A percentile compares a stretch with the other conserved stretches of the same genome.
Evolutionary conservation across 2,113 vertebrate genomes (phyloP).

Genomic region (Phocoena sinus): DNA sequence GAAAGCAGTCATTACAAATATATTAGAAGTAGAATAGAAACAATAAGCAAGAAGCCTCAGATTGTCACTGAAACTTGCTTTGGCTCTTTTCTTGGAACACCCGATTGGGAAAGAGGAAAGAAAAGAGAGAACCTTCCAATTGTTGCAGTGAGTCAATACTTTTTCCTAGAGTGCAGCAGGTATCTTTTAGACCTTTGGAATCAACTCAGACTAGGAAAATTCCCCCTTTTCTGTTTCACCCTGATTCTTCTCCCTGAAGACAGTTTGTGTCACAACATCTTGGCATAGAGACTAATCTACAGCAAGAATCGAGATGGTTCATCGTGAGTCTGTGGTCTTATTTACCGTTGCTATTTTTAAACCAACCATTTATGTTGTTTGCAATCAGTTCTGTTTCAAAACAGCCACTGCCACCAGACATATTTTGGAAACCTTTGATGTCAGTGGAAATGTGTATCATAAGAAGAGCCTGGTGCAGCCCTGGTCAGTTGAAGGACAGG

Average conservation of each 20-base stretch:
- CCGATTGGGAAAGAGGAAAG: background rate
- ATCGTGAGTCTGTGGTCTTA: background rate
- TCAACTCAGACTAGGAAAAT: background rate
- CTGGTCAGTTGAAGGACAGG: background rate
- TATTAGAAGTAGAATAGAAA: background rate
- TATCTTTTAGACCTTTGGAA: background rate
- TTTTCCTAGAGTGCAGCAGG: background rate
- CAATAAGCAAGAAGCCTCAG: background rate
- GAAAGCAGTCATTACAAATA: background rate
- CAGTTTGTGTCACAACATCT: background rate
- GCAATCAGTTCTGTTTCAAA: background rate
- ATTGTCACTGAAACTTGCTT: background rate
- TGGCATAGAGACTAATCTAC: background rate
- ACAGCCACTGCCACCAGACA: background rate
- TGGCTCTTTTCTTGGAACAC: background rate
- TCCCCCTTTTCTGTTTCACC: background rate
- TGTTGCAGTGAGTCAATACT: background rate
- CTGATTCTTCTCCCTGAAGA: background rate
- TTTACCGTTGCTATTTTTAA: background rate
- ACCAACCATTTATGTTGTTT: background rate
- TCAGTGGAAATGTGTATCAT: background rate
- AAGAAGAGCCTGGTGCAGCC: background rate
- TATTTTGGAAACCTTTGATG: slow-evolving; percentile 1
- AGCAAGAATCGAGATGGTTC: background rate
- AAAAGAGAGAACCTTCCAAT: background rate